phyloP scores from a whole-genome alignment of 2,888 invertebrate genomes.

The Aplocera efformata region DNA sequence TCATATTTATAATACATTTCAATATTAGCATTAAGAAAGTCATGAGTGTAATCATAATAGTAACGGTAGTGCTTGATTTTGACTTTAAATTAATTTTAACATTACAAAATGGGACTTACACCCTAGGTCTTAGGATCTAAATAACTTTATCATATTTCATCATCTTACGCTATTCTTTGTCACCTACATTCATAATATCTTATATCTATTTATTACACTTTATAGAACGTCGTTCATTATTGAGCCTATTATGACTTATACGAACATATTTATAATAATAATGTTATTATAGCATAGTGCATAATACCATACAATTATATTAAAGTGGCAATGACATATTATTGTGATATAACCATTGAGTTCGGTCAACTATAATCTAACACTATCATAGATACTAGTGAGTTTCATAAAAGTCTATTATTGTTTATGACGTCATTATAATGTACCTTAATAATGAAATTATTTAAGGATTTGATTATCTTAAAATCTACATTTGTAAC shows the following conservation, averaged over 20 bases:
- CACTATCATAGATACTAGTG: constrained; percentile 46
- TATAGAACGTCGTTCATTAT: constrained; percentile 61
- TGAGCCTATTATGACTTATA: constrained; percentile 70
- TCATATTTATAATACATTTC: constrained; percentile 81
- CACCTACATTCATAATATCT: constrained; percentile 48
- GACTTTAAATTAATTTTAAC: constrained; percentile 67
- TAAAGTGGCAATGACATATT: constrained; percentile 49
- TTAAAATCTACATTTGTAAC: constrained; percentile 64
- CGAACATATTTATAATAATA: constrained; percentile 38
- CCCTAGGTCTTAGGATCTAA: constrained; percentile 46
- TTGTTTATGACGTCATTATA: constrained; percentile 56
- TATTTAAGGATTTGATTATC: constrained; percentile 65
- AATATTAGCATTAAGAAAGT: constrained; percentile 78
- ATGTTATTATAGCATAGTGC: constrained; percentile 65
- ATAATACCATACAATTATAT: constrained; percentile 46
- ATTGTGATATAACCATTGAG: constrained; percentile 43
- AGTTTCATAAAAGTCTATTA: constrained; percentile 64
- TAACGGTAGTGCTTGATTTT: constrained; percentile 77
- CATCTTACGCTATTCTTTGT: constrained; percentile 44
- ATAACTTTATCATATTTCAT: constrained; percentile 48
- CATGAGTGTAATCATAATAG: constrained; percentile 77
- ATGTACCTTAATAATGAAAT: constrained; percentile 54
- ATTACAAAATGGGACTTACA: constrained; percentile 78
- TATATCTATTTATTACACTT: constrained; percentile 63
- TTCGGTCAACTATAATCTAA: constrained; percentile 41